Percentiles rank a stretch among this genome's conserved stretches.
Conservation (phyloP, 2,113 vertebrate species). For the Smithornis capensis region DNA sequence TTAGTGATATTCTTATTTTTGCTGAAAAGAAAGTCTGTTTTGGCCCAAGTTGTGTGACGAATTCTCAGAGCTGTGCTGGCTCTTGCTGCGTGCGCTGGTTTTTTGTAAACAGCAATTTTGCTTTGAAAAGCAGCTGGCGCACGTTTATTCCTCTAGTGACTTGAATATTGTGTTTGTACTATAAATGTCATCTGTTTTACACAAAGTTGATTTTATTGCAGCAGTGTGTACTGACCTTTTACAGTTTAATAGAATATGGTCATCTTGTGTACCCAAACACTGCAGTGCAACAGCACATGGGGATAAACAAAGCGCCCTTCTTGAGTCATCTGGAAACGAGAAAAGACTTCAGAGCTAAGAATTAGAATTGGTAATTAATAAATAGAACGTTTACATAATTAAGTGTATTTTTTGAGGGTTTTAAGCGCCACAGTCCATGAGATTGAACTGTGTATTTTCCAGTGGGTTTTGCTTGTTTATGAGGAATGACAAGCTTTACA, state of each 20-base stretch:
- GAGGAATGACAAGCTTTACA: background rate
- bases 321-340: background rate
- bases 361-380: background rate
- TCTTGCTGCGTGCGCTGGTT: background rate
- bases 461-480: background rate
- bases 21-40: background rate
- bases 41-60: background rate
- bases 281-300: background rate
- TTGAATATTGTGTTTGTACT: slow-evolving; percentile 41
- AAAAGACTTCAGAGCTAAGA: background rate
- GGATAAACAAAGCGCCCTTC: background rate
- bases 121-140: slow-evolving; percentile 49
- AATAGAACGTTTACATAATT: background rate
- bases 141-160: background rate
- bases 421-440: background rate
- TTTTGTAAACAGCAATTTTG: slow-evolving; percentile 13
- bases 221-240: slow-evolving; percentile 8
- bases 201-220: slow-evolving; percentile 46
- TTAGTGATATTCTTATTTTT: background rate
- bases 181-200: slow-evolving; percentile 32
- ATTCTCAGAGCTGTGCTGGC: background rate
- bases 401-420: background rate
- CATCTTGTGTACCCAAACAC: background rate
- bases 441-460: background rate
- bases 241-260: background rate